phyloP scores from a whole-genome alignment of 2,797 vertebrate species.

The Lutjanus argentimaculatus region DNA sequence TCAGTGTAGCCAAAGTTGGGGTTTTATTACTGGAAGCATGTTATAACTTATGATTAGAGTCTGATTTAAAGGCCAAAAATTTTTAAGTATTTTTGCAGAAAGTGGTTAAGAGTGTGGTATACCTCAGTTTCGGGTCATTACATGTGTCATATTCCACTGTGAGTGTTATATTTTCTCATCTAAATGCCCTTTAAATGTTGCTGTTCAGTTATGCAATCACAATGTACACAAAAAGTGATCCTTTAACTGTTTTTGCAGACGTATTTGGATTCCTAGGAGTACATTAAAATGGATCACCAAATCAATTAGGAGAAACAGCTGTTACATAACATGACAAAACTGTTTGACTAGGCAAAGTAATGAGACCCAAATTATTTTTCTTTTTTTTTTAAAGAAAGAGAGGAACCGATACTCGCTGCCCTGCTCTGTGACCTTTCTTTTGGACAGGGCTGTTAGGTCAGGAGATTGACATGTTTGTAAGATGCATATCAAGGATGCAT shows the following conservation, averaged over 20 bases:
- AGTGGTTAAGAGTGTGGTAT: not conserved
- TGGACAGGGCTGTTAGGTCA: not conserved
- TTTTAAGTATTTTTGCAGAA: constrained; percentile 4
- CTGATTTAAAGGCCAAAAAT: constrained; percentile 2
- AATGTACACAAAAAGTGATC: not conserved
- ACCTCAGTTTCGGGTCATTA: not conserved
- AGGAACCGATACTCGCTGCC: not conserved
- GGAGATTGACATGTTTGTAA: constrained; percentile 30
- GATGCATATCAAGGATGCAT: constrained; percentile 44
- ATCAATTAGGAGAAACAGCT: constrained; percentile 19
- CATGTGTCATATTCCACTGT: constrained; percentile 6
- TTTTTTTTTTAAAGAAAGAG: not conserved
- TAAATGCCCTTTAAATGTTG: not conserved
- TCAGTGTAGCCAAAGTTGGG: not conserved
- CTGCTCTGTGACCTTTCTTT: constrained; percentile 4
- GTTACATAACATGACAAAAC: constrained; percentile 18
- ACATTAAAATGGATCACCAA: constrained; percentile 17
- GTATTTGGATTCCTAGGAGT: not conserved
- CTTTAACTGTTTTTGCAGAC: constrained; percentile 29
- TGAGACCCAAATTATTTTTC: not conserved
- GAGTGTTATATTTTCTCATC: not conserved
- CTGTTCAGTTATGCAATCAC: constrained; percentile 6
- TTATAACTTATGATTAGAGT: not conserved
- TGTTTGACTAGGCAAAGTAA: not conserved
- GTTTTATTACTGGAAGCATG: constrained; percentile 22